A percentile compares a stretch with the other conserved stretches of the same genome.
phyloP scores from a whole-genome alignment of 2,888 invertebrate genomes.

The Ochlodes sylvanus region DNA sequence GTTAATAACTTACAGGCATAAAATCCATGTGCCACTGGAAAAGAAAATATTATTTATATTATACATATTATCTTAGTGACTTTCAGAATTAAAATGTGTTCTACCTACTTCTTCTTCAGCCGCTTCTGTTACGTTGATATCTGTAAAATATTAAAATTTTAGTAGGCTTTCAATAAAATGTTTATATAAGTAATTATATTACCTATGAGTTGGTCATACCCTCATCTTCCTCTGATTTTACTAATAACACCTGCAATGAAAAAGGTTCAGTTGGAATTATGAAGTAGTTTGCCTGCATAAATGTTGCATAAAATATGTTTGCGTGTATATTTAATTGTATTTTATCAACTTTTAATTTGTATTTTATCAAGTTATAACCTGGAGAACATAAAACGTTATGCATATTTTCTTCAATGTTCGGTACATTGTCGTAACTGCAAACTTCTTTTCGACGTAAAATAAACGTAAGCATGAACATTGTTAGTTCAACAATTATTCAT shows the following conservation, averaged over 20 bases:
- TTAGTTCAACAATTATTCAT: neutral
- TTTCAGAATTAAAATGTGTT: conserved; percentile 24
- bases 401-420: conserved; percentile 6
- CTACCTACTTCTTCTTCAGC: conserved; percentile 69
- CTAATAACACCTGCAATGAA: conserved; percentile 28
- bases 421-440: conserved; percentile 1
- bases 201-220: conserved; percentile 23
- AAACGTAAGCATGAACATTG: neutral
- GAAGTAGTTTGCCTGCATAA: too few species aligned
- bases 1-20: conserved; percentile 67
- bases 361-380: conserved; percentile 9
- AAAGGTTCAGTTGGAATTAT: neutral
- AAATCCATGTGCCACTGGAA: conserved; percentile 81
- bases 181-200: neutral
- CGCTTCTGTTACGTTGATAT: conserved; percentile 55
- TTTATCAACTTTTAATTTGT: too few species aligned
- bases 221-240: conserved; percentile 40
- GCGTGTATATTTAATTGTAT: too few species aligned
- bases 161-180: too few species aligned
- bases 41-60: conserved; percentile 30
- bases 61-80: neutral
- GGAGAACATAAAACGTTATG: conserved; percentile 13
- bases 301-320: too few species aligned
- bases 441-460: neutral
- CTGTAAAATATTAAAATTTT: conserved; percentile 46